Evolutionary conservation across 2,797 vertebrate species (phyloP).

Genomic region (Pyrocephalus nanus): DNA sequence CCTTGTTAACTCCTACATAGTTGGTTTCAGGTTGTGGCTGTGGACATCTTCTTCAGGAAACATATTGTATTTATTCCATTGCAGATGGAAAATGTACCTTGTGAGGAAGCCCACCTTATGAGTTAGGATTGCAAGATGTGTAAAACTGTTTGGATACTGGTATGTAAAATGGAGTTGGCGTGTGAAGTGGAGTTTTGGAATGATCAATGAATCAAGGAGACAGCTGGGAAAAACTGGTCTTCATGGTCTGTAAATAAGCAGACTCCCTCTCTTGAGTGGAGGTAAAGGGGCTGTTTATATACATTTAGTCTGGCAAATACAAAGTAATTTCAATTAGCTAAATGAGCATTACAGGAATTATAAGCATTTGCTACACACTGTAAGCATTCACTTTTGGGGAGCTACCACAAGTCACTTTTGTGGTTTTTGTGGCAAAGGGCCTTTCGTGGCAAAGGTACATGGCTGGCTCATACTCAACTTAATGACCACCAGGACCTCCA

Average conservation of each 20-base stretch:
- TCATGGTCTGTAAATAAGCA: not conserved
- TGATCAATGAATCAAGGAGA: not conserved
- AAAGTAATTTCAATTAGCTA: not conserved
- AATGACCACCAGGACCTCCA: not conserved
- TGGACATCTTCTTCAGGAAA: not conserved
- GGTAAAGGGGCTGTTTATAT: not conserved
- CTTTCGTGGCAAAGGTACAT: not conserved
- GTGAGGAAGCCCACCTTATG: not conserved
- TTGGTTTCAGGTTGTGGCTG: not conserved
- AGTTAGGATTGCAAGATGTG: not conserved
- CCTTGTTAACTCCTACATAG: not conserved
- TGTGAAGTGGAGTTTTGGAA: not conserved
- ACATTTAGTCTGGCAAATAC: not conserved
- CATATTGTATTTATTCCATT: fast-evolving
- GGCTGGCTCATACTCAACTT: not conserved
- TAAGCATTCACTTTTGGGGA: not conserved
- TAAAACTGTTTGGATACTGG: not conserved
- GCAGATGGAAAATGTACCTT: not conserved
- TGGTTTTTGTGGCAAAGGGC: not conserved
- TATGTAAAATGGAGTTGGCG: not conserved
- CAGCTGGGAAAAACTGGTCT: not conserved
- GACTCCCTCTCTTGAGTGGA: not conserved
- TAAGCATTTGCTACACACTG: not conserved
- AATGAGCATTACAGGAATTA: not conserved
- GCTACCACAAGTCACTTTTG: not conserved